Conservation (phyloP, 1,140 invertebrate species). For the Saccostrea echinata region DNA sequence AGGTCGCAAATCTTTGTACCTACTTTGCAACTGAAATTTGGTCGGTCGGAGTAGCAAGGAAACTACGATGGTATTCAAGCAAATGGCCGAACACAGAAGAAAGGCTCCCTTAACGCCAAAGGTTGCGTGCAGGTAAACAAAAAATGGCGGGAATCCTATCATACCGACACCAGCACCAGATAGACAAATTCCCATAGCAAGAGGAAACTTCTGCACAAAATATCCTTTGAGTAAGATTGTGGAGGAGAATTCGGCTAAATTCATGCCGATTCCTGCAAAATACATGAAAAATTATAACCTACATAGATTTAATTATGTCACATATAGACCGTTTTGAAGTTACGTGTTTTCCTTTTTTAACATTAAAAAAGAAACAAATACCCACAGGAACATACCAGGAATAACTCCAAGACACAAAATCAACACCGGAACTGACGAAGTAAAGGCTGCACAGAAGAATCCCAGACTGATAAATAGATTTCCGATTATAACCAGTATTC, state of each 20-base stretch:
- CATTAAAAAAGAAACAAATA: not conserved
- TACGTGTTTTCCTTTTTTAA: not conserved
- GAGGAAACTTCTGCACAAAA: not conserved
- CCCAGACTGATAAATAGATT: not conserved
- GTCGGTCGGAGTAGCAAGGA: not conserved
- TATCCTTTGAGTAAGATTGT: not conserved
- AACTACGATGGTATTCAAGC: not conserved
- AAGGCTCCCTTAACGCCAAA: not conserved
- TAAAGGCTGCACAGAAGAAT: not conserved
- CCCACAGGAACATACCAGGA: not conserved
- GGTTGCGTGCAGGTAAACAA: not conserved
- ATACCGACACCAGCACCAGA: not conserved
- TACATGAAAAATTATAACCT: not conserved
- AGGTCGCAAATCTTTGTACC: not conserved
- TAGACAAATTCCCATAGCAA: not conserved
- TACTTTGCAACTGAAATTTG: not conserved
- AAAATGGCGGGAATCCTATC: not conserved
- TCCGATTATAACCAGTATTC: not conserved
- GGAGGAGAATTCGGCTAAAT: not conserved
- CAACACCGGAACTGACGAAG: conserved; percentile 4
- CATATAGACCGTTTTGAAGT: too few relatives aligned
- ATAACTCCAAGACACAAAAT: not conserved
- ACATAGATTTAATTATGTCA: not conserved
- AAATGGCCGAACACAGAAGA: not conserved
- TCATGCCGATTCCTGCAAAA: not conserved